Base-by-base conservation (phyloP, 1,140 invertebrate species). In the Procambarus clarkii region DNA sequence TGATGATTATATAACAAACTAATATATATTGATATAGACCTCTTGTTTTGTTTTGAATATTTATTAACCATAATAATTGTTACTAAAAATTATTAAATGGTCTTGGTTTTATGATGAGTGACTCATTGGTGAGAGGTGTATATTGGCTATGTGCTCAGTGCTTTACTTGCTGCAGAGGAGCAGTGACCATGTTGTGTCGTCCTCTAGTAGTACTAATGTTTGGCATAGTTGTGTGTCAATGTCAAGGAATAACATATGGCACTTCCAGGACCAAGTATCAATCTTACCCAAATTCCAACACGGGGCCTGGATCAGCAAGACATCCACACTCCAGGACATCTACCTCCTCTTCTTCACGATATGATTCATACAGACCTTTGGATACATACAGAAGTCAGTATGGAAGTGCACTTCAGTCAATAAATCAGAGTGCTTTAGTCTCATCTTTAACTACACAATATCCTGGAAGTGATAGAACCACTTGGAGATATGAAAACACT, bases 311-410 rank as follows among this genome's bases (percentile, higher is more conserved):
- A 46, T 77, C 88, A 48, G 64, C 69, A 83, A 60, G 69, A 44
- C 45, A 84, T 44, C 34, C 48, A 0, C 88, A 89, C 18, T 74
- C 69, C 45, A 71, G 80, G 24, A 58, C 88, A 24, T 83, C 79
- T 11, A 24, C n/a, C 3, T 74, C 79, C 69, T 71, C 78, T 5
- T 71, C 78, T n/a, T 90, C 88, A n/a, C 64, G 88, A 5, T 90
- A 90, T 64, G 46, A 58, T 13, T 18, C 60, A 9, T 78, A 90
- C 54, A 74, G 71, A n/a, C 88, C 88, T 18, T 60, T 90, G 21
- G 82, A 90, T 24, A 44, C n/a, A 13, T 90, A 90, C 71, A 78
- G 80, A 54, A 84, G 45, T 24, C 88, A 84, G 48, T 90, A 77
- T 90, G 88, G 88, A 45, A 84, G 69, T 24, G 54, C 13, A 18